phyloP scores from a whole-genome alignment of 1,140 invertebrate species.

The Drosophila triauraria region DNA sequence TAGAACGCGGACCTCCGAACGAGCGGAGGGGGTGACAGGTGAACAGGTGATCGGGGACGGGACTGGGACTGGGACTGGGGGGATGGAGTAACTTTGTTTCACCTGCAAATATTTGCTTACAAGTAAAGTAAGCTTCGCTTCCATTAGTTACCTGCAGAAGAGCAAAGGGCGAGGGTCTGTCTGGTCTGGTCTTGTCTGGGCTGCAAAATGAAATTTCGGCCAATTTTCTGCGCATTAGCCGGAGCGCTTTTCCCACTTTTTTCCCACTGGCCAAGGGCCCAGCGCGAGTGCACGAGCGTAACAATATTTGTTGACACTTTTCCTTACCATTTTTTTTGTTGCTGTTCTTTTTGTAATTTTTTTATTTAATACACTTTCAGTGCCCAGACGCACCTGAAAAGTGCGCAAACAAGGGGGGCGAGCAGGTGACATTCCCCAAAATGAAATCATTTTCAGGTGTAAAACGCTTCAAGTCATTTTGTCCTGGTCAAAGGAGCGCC shows the following conservation, averaged over 20 bases:
- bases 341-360: not conserved
- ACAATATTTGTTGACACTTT: slow-evolving; percentile 82
- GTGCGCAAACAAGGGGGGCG: slow-evolving; percentile 23
- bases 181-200: slow-evolving; percentile 14
- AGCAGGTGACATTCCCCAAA: slow-evolving; percentile 31
- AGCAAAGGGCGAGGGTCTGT: slow-evolving; percentile 1
- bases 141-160: slow-evolving; percentile 66
- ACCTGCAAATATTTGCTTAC: slow-evolving; percentile 79
- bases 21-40: slow-evolving; percentile 10
- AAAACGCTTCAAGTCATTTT: slow-evolving; percentile 72
- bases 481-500: slow-evolving; percentile 25
- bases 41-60: no score
- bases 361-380: slow-evolving; percentile 71
- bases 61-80: not conserved
- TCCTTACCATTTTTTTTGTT: slow-evolving; percentile 2
- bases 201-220: slow-evolving; percentile 76
- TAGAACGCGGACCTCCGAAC: slow-evolving; percentile 50
- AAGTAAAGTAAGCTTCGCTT: slow-evolving; percentile 80
- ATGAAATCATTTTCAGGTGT: slow-evolving; percentile 78
- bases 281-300: slow-evolving; percentile 43
- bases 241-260: slow-evolving; percentile 2
- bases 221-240: slow-evolving; percentile 79
- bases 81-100: slow-evolving; percentile 69
- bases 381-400: slow-evolving; percentile 23
- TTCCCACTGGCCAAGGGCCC: slow-evolving; percentile 10